phyloP scores from a whole-genome alignment of 2,888 invertebrate species.

The Drosophila melanosoma region DNA sequence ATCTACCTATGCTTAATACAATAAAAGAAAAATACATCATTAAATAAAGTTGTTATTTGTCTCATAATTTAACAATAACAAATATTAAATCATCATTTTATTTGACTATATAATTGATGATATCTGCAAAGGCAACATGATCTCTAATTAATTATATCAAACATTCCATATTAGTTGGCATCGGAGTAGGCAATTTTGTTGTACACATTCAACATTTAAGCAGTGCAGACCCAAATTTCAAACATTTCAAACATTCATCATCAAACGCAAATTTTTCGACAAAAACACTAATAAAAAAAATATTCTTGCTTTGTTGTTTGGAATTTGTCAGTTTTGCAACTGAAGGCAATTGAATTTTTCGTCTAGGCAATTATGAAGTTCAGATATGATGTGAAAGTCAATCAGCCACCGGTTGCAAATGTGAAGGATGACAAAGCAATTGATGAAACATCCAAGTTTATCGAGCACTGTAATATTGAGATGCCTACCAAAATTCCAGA shows the following conservation, averaged over 20 bases:
- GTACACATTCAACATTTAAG: slow-evolving; percentile 23
- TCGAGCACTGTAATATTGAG: background rate
- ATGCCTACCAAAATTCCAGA: slow-evolving; percentile 55
- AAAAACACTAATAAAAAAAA: slow-evolving; percentile 43
- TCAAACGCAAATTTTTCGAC: slow-evolving; percentile 29
- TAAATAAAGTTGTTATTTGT: background rate
- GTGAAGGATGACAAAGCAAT: slow-evolving; percentile 9
- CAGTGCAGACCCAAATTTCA: slow-evolving; percentile 54
- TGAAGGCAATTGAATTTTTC: background rate
- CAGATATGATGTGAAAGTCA: slow-evolving; percentile 54
- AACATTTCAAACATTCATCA: slow-evolving; percentile 26
- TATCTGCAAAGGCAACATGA: background rate
- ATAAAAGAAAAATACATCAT: slow-evolving; percentile 4
- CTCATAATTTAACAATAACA: background rate
- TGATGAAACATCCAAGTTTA: background rate
- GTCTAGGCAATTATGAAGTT: slow-evolving; percentile 56
- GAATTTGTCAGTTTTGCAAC: slow-evolving; percentile 55
- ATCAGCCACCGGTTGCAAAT: slow-evolving; percentile 36
- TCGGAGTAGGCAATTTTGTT: slow-evolving; percentile 25
- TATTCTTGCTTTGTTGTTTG: slow-evolving; percentile 24
- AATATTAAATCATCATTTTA: too few relatives aligned
- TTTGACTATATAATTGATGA: too few relatives aligned
- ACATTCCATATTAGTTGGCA: background rate
- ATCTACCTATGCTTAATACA: slow-evolving; percentile 26
- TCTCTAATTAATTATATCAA: background rate